Evolutionary conservation across 2,888 invertebrate species (phyloP), one percentile per base, ranked within the genome.

Genomic region (Drosophila nr. perissopoda): DNA sequence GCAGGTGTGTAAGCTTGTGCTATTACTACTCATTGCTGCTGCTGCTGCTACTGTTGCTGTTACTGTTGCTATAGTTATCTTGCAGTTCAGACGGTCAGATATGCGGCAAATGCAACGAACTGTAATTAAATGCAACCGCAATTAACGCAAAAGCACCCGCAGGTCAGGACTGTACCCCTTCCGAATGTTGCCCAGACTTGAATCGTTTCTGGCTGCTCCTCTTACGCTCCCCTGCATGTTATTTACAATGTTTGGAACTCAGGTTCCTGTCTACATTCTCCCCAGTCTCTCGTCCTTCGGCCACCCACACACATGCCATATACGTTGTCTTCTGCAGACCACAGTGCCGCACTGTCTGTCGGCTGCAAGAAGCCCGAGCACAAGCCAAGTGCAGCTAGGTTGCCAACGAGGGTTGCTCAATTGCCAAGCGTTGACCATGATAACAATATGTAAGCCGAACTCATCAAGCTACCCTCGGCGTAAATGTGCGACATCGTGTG

Each of bases 101-200:
- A 76, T 61, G 61, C 61, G 36, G 70, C 66, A 74, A 85, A 78
- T 86, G 85, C 85, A 88, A 76, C 89, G 69, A 76, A 84, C 85
- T 89, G 85, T 86, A 88, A 88, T 90, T 82, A 89, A 90, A 88
- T 90, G 89, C 90, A 82, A 87, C 89, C 90, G 89, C 88, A 88
- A 88, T 88, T 88, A 88, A 89, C 89, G 88, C 87, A 89, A 87
- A 89, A 87, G 85, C 82, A 81, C 81, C 84, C 90, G 81, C 82
- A 87, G 90, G 79, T 76, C 40, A 33, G 42, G 7, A 80, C 63
- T 53, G 69, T 65, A 52, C 46, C 27, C 42, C 36, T 29, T 36
- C n/a, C 51, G 16, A 42, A 11, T 54, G 66, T 31, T 16, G 46
- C 27, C 33, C 56, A 67, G 67, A 48, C 59, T 53, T 34, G 16